Percentiles rank a stretch among this genome's conserved stretches.
phyloP scores from a whole-genome alignment of 2,888 invertebrate species.

The Ophion costatus region DNA sequence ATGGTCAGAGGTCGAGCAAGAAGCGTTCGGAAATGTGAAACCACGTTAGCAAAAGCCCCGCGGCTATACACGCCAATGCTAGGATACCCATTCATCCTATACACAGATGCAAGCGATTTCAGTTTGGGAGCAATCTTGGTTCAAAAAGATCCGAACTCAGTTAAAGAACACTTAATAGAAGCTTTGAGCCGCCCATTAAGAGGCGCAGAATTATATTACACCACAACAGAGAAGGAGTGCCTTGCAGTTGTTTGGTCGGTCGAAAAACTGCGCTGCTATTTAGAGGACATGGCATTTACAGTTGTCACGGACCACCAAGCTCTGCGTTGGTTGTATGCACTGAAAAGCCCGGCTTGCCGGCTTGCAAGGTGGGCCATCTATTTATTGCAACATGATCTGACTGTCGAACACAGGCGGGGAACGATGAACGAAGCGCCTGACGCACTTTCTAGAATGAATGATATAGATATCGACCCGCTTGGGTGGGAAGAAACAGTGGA shows the following conservation, averaged over 20 bases:
- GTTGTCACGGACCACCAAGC: constrained; percentile 58
- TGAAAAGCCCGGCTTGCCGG: neutral
- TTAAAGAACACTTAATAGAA: constrained; percentile 31
- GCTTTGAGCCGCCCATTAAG: constrained; percentile 22
- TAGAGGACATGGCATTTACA: constrained; percentile 41
- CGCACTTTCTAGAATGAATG: neutral
- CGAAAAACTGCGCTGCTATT: constrained; percentile 43
- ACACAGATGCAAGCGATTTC: constrained; percentile 63
- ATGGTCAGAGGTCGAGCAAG: constrained; percentile 57
- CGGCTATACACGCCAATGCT: constrained; percentile 52
- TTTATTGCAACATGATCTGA: neutral
- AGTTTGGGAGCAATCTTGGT: constrained; percentile 56
- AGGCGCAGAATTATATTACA: constrained; percentile 17
- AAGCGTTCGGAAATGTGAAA: constrained; percentile 51
- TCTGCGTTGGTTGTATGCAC: neutral
- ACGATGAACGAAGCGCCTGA: neutral
- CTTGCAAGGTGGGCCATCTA: neutral
- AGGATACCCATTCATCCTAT: constrained; percentile 53
- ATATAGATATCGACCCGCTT: constrained; percentile 24
- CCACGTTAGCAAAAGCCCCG: constrained; percentile 38
- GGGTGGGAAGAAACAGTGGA: constrained; percentile 49
- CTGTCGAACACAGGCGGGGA: neutral
- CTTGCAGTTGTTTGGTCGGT: neutral
- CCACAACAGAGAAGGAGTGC: constrained; percentile 11
- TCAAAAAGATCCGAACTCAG: constrained; percentile 30